These are phyloP conservation scores for Varanus komodoensis DNA, from an alignment of 2,113 vertebrate species.

Conservation along the genomic window DNA sequence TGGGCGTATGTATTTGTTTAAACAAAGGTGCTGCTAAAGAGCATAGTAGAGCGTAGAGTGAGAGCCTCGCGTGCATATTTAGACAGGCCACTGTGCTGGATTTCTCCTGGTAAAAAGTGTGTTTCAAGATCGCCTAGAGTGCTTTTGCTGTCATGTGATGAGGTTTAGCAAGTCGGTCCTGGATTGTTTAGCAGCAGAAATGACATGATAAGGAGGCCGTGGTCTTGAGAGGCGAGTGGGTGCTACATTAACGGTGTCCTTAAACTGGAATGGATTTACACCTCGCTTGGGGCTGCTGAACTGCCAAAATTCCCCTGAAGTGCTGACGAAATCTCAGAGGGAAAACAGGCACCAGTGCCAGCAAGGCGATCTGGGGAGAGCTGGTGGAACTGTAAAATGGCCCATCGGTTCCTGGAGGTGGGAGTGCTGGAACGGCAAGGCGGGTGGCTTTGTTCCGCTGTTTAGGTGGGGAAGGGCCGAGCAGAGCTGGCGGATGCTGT, in stretches of 20 bases:
- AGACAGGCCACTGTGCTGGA: conserved; percentile 24
- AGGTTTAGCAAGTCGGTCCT: conserved; percentile 14
- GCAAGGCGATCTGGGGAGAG: background rate
- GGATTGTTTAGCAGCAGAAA: conserved; percentile 66
- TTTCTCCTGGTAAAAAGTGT: conserved; percentile 67
- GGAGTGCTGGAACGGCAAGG: background rate
- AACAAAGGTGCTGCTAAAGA: conserved; percentile 8
- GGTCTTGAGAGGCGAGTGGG: conserved; percentile 8
- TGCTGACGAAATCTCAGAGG: too few species aligned
- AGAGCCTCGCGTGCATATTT: background rate
- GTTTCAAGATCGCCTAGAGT: conserved; percentile 63
- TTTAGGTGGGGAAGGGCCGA: background rate
- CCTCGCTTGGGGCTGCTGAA: background rate
- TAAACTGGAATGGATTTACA: conserved; percentile 5
- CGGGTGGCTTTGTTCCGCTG: background rate
- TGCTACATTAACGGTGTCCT: conserved; percentile 17
- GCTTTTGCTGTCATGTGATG: conserved; percentile 47
- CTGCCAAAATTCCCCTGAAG: conserved; percentile 24
- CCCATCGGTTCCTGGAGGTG: background rate
- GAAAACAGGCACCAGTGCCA: background rate
- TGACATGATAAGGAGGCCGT: conserved; percentile 58
- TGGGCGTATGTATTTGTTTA: background rate
- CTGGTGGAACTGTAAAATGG: conserved; percentile 40
- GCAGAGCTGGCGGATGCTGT: background rate
- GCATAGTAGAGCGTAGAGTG: conserved; percentile 34